phyloP scores from a whole-genome alignment of 2,888 invertebrate genomes.

The Tinea trinotella region DNA sequence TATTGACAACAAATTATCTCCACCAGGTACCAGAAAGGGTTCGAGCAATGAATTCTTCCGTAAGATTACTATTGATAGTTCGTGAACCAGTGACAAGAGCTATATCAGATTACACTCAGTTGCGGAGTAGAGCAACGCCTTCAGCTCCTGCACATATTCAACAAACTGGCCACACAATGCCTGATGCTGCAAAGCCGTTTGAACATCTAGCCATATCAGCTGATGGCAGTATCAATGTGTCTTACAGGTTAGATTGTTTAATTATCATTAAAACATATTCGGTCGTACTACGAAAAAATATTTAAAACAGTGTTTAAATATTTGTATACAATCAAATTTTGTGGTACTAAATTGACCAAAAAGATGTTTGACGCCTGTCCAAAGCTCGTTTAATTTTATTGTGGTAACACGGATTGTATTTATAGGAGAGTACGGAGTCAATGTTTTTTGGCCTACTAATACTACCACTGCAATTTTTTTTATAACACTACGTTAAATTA shows the following conservation, averaged over 20 bases:
- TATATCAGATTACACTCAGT: slow-evolving; percentile 96
- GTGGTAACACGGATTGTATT: no score
- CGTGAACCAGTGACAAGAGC: slow-evolving; percentile 96
- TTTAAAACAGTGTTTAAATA: no score
- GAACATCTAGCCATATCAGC: slow-evolving; percentile 86
- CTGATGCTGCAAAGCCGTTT: slow-evolving; percentile 75
- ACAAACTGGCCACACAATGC: slow-evolving; percentile 41
- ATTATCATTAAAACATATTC: no score
- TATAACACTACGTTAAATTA: no score
- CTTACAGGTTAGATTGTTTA: slow-evolving; percentile 75
- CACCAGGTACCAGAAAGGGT: slow-evolving; percentile 93
- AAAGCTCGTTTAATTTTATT: no score
- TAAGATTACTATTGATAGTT: slow-evolving; percentile 93
- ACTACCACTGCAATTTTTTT: no score
- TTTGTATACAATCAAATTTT: no score
- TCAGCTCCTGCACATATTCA: slow-evolving; percentile 73
- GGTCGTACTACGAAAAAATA: no score
- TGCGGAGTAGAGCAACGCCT: slow-evolving; percentile 86
- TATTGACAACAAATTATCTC: not conserved
- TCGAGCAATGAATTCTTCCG: slow-evolving; percentile 92
- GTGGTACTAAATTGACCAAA: no score
- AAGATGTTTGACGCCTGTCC: no score
- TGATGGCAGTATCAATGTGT: slow-evolving; percentile 87
- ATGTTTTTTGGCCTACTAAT: no score
- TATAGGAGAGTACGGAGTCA: no score